These are phyloP conservation scores for Drosophila affinis DNA, from an alignment of 2,888 invertebrate species.

Conservation along the genomic window DNA sequence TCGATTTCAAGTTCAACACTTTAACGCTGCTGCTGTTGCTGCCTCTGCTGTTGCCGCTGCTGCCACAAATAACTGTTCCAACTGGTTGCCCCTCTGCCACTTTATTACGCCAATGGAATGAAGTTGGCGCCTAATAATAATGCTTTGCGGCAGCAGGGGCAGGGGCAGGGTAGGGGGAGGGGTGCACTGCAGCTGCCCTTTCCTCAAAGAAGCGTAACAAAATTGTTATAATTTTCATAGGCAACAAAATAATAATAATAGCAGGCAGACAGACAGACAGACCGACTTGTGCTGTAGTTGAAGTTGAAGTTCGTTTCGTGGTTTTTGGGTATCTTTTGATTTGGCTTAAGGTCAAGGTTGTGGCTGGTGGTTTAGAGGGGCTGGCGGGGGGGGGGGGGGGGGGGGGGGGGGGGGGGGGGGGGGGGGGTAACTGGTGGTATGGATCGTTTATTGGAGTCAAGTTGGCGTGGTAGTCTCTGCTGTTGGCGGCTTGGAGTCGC, in stretches of 20 bases:
- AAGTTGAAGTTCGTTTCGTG: conserved; percentile 9
- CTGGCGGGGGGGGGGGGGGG: too few relatives aligned
- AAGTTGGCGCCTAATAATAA: conserved; percentile 41
- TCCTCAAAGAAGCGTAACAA: conserved; percentile 80
- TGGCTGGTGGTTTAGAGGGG: conserved; percentile 34
- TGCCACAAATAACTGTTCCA: conserved; percentile 62
- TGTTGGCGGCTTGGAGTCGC: conserved; percentile 22
- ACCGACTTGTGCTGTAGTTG: background rate
- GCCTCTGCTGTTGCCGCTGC: conserved; percentile 4
- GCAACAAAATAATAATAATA: conserved; percentile 65
- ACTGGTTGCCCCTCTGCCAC: conserved; percentile 70
- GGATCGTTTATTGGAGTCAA: conserved; percentile 66
- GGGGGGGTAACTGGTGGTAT: background rate
- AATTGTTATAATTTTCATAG: conserved; percentile 76
- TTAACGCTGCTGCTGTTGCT: conserved; percentile 45
- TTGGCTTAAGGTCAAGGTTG: conserved; percentile 73
- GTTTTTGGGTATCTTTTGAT: conserved; percentile 37
- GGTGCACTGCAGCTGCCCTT: conserved; percentile 51
- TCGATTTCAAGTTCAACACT: conserved; percentile 81
- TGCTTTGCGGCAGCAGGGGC: background rate
- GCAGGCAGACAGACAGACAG: too few relatives aligned
- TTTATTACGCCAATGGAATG: conserved; percentile 68
- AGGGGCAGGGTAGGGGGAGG: background rate
- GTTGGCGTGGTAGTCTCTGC: conserved; percentile 52
- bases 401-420: too few relatives aligned